These are phyloP conservation scores for Stenichneumon culpator DNA, from an alignment of 2,888 invertebrate species.

Conservation along the genomic window DNA sequence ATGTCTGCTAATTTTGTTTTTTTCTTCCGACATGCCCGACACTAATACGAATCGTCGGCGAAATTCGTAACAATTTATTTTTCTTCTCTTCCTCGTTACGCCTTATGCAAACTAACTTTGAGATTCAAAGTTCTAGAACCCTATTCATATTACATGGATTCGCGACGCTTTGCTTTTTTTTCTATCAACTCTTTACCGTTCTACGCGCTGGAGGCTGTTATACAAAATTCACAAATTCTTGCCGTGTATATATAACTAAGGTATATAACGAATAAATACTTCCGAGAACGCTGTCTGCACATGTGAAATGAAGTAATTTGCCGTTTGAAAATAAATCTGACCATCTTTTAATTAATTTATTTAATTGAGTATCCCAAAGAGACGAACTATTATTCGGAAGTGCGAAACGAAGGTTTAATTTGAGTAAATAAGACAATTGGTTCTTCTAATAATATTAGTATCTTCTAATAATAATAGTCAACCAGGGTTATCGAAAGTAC, in stretches of 20 bases:
- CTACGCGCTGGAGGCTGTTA: conserved; percentile 80
- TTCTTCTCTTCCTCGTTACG: conserved; percentile 55
- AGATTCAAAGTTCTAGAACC: conserved; percentile 76
- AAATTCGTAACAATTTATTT: conserved; percentile 77
- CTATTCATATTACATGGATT: conserved; percentile 59
- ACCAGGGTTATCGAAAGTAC: conserved; percentile 44
- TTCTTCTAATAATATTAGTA: too few species aligned
- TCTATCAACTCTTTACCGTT: conserved; percentile 32
- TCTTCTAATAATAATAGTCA: too few species aligned
- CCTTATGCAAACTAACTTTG: conserved; percentile 80
- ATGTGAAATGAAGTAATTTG: conserved; percentile 15
- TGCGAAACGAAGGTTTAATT: background rate
- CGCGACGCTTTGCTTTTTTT: conserved; percentile 1
- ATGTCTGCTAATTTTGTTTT: conserved; percentile 83
- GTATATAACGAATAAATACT: conserved; percentile 72
- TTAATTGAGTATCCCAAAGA: background rate
- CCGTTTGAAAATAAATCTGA: background rate
- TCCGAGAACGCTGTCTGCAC: conserved; percentile 58
- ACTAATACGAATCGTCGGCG: conserved; percentile 10
- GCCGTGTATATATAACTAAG: conserved; percentile 65
- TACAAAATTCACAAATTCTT: conserved; percentile 69
- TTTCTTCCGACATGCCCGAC: conserved; percentile 9
- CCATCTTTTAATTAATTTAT: background rate
- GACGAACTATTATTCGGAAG: background rate
- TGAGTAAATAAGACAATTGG: background rate